phyloP scores from a whole-genome alignment of 2,888 invertebrate genomes.

The Aphidoletes aphidimyza region DNA sequence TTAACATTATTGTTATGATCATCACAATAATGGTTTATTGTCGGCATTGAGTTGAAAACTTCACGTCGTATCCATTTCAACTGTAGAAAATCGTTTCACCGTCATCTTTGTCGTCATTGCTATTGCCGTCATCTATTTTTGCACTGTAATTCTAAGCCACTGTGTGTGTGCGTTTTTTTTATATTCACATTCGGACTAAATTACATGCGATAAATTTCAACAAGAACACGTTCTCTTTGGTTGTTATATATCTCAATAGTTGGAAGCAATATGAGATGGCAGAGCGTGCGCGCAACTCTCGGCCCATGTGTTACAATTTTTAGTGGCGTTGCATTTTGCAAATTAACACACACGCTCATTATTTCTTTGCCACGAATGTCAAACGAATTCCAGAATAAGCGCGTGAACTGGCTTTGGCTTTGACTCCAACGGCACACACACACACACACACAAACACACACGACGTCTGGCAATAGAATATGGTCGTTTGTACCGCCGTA shows the following conservation, averaged over 20 bases:
- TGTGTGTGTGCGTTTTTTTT: no score
- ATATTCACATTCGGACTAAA: neutral
- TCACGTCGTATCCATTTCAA: neutral
- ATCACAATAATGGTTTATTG: conserved; percentile 36
- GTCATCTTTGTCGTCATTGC: neutral
- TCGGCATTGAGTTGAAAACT: neutral
- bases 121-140: neutral
- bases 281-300: neutral
- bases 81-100: no score
- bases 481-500: neutral
- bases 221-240: neutral
- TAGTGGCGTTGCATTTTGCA: conserved; percentile 13
- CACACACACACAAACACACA: no score
- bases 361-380: neutral
- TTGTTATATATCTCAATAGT: neutral
- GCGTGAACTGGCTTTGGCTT: neutral
- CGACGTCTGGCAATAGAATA: no score
- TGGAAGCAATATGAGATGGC: neutral
- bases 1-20: conserved; percentile 44
- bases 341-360: conserved; percentile 48
- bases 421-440: no score
- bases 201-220: conserved; percentile 40
- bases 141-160: conserved; percentile 20
- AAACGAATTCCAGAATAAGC: conserved; percentile 16
- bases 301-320: conserved; percentile 10